Conservation (phyloP, 35 echinoderm and acorn worm species). For the Chiridota heheva region DNA sequence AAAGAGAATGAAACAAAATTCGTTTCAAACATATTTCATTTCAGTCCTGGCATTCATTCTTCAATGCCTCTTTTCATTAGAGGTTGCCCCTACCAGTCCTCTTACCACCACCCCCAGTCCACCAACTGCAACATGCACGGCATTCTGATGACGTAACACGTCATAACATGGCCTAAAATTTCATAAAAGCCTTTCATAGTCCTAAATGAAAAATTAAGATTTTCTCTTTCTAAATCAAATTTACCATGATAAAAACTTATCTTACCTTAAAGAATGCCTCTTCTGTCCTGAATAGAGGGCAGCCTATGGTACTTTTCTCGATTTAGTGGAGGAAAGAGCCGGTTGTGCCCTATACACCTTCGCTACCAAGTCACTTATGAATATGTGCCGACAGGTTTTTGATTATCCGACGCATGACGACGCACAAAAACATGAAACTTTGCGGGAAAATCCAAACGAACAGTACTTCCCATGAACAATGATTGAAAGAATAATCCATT, state of each 20-base stretch:
- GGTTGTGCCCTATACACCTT: slow-evolving; percentile 10
- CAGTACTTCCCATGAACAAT: slow-evolving; percentile 3
- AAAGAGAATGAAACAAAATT: too few relatives aligned
- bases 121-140: background rate
- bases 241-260: slow-evolving; percentile 30
- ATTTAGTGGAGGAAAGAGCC: slow-evolving; percentile 8
- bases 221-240: background rate
- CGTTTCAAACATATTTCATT: too few relatives aligned
- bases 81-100: too few relatives aligned
- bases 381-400: slow-evolving; percentile 39
- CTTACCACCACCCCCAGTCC: too few relatives aligned
- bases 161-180: background rate
- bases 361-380: slow-evolving; percentile 15
- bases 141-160: background rate
- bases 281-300: slow-evolving; percentile 43
- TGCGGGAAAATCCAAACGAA: slow-evolving; percentile 22
- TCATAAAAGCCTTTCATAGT: background rate
- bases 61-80: too few relatives aligned
- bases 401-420: slow-evolving; percentile 26
- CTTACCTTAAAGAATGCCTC: background rate
- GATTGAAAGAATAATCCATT: slow-evolving; percentile 4
- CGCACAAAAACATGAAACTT: slow-evolving; percentile 11
- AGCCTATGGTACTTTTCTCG: slow-evolving; percentile 18
- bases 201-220: background rate
- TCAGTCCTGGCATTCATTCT: too few relatives aligned